These are phyloP conservation scores for Hydrozoanthus tunicans DNA, from an alignment of 64 coral and sea anemone species.

Conservation along the genomic window DNA sequence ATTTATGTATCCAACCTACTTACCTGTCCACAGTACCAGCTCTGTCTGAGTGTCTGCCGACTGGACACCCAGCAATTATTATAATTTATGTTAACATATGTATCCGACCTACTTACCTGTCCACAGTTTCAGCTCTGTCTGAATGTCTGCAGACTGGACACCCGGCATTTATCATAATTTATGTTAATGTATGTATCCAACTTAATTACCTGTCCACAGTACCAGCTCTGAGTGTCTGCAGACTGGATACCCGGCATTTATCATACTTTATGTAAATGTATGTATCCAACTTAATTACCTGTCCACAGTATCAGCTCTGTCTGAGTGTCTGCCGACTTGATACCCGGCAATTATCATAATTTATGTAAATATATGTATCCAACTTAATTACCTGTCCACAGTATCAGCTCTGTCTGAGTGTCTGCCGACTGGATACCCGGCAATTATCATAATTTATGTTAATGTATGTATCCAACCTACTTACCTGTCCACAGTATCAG, in stretches of 20 bases:
- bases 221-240: conserved; percentile 64
- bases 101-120: conserved; percentile 62
- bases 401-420: conserved; percentile 63
- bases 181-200: background rate
- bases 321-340: conserved; percentile 17
- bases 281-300: conserved; percentile 41
- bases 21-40: conserved; percentile 91
- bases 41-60: conserved; percentile 55
- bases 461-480: background rate
- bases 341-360: background rate
- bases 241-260: background rate
- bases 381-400: conserved; percentile 83
- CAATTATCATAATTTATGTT: background rate
- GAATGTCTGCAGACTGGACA: conserved; percentile 16
- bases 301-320: conserved; percentile 87
- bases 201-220: conserved; percentile 84
- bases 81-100: background rate
- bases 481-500: conserved; percentile 91
- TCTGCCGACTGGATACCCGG: conserved; percentile 31
- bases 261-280: background rate
- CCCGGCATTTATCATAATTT: background rate
- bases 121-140: conserved; percentile 78
- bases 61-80: background rate
- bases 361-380: background rate
- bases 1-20: background rate